Conservation (phyloP, 1,140 invertebrate genomes). For the Matsumurasca onukii region DNA sequence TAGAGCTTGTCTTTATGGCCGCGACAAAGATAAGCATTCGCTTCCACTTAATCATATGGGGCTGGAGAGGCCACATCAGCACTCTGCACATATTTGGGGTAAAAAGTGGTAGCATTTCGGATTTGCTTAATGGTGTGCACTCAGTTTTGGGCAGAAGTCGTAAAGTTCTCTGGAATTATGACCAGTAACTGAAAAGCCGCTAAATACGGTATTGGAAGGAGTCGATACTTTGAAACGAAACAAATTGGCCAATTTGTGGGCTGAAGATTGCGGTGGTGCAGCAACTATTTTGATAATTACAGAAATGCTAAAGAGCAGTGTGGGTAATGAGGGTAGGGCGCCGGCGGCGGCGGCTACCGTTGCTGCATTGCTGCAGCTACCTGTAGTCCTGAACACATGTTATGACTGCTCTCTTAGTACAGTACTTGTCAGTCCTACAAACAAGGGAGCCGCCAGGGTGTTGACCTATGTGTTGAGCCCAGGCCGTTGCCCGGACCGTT, state of each 20-base stretch:
- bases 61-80: too few relatives aligned
- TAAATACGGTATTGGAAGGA: not conserved
- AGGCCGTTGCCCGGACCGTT: too few relatives aligned
- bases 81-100: too few relatives aligned
- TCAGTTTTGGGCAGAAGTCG: not conserved
- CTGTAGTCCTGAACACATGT: too few relatives aligned
- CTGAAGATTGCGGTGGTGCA: not conserved
- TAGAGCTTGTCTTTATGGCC: too few relatives aligned
- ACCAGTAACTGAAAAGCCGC: not conserved
- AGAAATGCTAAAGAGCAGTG: conserved; percentile 1
- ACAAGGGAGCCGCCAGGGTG: too few relatives aligned
- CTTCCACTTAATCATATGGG: too few relatives aligned
- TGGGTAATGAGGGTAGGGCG: not conserved
- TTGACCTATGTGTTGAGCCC: too few relatives aligned
- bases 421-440: too few relatives aligned
- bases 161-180: not conserved
- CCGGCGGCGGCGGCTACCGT: not conserved
- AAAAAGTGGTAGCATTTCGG: not conserved
- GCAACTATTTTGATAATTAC: conserved; percentile 17
- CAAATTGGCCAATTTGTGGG: conserved; percentile 11
- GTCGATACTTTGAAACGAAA: not conserved
- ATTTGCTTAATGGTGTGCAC: conserved; percentile 8
- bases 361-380: too few relatives aligned
- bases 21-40: too few relatives aligned
- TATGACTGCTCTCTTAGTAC: too few relatives aligned